Conservation (phyloP, 1,140 invertebrate species). For the Xylocopa sonorina region DNA sequence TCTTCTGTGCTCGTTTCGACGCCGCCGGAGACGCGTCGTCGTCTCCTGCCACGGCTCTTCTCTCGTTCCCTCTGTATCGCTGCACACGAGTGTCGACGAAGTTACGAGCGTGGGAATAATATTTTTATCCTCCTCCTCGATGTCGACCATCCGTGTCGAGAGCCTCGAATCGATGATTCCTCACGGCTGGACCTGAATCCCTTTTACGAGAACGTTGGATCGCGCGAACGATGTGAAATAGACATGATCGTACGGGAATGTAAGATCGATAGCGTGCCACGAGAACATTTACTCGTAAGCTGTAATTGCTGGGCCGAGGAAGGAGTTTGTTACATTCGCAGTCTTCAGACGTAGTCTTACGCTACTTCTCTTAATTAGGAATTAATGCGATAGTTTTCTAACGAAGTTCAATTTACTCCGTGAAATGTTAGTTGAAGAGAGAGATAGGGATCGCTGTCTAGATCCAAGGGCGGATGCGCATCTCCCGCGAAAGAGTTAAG, state of each 20-base stretch:
- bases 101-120: background rate
- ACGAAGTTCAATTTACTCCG: background rate
- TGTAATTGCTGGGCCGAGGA: background rate
- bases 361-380: background rate
- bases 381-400: background rate
- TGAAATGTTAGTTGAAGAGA: slow-evolving; percentile 23
- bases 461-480: slow-evolving; percentile 7
- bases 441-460: slow-evolving; percentile 36
- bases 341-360: background rate
- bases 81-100: too few species aligned
- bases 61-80: background rate
- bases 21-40: slow-evolving; percentile 17
- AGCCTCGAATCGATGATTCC: too few species aligned
- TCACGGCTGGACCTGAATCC: too few species aligned
- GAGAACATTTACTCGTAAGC: background rate
- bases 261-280: background rate
- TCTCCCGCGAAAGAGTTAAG: slow-evolving; percentile 7
- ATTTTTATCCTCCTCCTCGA: too few species aligned
- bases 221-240: background rate
- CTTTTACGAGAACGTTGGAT: background rate
- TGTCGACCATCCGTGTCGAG: too few species aligned
- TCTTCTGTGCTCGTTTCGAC: slow-evolving; percentile 19
- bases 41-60: background rate
- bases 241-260: background rate
- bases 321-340: background rate